These are phyloP conservation scores for Clarias platycephalus DNA, from an alignment of 2,797 vertebrate genomes.

Conservation along the genomic window DNA sequence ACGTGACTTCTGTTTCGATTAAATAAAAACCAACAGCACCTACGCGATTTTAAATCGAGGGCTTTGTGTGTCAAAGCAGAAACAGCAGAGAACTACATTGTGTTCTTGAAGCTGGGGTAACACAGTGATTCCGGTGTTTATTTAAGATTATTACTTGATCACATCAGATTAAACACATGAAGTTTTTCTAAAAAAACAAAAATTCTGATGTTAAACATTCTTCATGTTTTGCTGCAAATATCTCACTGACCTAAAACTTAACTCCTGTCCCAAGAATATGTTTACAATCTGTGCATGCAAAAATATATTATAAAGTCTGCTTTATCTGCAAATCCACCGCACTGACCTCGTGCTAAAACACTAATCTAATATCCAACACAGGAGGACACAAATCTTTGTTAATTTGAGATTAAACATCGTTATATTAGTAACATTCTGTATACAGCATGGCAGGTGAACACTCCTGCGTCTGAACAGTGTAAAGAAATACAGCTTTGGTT, in stretches of 20 bases:
- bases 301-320: neutral
- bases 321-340: neutral
- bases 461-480: neutral
- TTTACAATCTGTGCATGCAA: neutral
- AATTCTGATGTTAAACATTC: too few species aligned
- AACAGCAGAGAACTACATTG: neutral
- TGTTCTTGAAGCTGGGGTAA: neutral
- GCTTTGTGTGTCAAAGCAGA: neutral
- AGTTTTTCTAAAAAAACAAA: neutral
- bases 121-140: too few species aligned
- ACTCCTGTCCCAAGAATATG: neutral
- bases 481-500: neutral
- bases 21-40: neutral
- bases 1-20: neutral
- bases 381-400: neutral
- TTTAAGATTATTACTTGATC: neutral
- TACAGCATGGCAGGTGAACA: too few species aligned
- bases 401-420: neutral
- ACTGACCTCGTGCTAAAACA: neutral
- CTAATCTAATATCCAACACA: neutral
- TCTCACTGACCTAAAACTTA: neutral
- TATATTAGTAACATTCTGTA: neutral
- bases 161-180: neutral
- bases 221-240: too few species aligned
- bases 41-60: neutral